Percentiles rank a stretch among this genome's conserved stretches.
phyloP scores from a whole-genome alignment of 1,140 invertebrate species.

The Portunus trituberculatus region DNA sequence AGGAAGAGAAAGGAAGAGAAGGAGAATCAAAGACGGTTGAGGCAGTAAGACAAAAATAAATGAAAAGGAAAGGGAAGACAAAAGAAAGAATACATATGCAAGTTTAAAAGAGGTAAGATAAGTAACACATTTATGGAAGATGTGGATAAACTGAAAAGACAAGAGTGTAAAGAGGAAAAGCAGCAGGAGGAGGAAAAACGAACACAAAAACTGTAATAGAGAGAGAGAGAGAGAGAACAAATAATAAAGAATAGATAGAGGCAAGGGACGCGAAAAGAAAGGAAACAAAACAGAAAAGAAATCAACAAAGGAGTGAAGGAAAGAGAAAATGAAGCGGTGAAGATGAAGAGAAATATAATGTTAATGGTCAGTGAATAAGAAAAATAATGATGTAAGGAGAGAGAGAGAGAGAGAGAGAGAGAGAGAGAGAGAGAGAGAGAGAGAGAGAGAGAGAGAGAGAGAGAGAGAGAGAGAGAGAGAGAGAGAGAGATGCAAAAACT shows the following conservation, averaged over 20 bases:
- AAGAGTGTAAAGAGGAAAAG: neutral
- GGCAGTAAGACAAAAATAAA: neutral
- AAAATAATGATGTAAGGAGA: neutral
- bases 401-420: neutral
- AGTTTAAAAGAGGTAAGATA: too few species aligned
- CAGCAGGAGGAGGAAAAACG: neutral
- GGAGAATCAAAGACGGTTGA: neutral
- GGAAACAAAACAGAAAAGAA: too few species aligned
- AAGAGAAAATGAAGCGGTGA: neutral
- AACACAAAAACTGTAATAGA: neutral
- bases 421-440: neutral
- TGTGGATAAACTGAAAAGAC: neutral
- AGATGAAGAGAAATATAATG: neutral
- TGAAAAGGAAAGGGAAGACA: neutral
- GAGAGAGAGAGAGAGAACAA: neutral
- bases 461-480: conserved; percentile 3
- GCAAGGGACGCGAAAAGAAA: neutral
- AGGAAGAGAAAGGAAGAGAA: neutral
- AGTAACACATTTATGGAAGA: neutral
- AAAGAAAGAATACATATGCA: neutral
- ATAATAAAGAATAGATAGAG: neutral
- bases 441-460: neutral
- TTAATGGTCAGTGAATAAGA: too few species aligned
- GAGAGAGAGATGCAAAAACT: neutral
- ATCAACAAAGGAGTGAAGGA: neutral